Evolutionary conservation across 2,797 vertebrate species (phyloP).

Genomic region (Gouania willdenowi): DNA sequence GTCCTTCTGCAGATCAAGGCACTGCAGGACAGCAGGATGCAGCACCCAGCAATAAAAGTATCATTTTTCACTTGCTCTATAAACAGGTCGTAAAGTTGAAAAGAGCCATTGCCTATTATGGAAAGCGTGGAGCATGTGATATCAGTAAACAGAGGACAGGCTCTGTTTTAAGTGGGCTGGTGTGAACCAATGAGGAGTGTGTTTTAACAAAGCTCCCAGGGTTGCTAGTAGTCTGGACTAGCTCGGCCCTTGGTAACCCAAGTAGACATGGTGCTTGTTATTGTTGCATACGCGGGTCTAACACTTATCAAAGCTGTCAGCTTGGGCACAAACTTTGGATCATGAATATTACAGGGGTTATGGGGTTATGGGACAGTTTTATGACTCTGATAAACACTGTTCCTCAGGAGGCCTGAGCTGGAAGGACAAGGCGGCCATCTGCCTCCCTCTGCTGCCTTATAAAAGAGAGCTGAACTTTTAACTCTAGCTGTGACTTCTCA

Average conservation of each 20-base stretch:
- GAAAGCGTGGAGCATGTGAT: conserved; percentile 54
- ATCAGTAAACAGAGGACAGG: conserved; percentile 58
- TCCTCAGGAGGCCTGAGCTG: conserved; percentile 37
- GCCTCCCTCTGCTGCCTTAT: conserved; percentile 27
- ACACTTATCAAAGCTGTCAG: conserved; percentile 64
- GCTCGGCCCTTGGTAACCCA: conserved; percentile 59
- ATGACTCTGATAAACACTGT: conserved; percentile 65
- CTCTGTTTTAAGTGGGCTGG: conserved; percentile 1
- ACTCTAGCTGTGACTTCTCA: conserved; percentile 42
- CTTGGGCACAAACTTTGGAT: conserved; percentile 60
- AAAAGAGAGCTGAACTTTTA: conserved; percentile 48
- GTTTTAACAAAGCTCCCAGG: conserved; percentile 49
- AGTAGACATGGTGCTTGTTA: conserved; percentile 68
- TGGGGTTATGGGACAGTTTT: conserved; percentile 68
- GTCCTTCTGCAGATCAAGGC: conserved; percentile 22
- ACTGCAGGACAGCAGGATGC: conserved; percentile 35
- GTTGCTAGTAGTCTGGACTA: conserved; percentile 65
- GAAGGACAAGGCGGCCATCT: conserved; percentile 45
- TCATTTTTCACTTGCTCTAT: conserved; percentile 62
- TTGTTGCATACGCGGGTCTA: conserved; percentile 43
- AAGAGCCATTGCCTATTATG: conserved; percentile 77
- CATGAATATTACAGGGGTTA: conserved; percentile 65
- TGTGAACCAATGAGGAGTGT: conserved; percentile 44
- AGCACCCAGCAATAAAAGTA: conserved; percentile 62
- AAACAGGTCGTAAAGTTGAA: conserved; percentile 69